These are phyloP conservation scores for Cosmopolites sordidus DNA, from an alignment of 2,888 invertebrate genomes.

Conservation along the genomic window DNA sequence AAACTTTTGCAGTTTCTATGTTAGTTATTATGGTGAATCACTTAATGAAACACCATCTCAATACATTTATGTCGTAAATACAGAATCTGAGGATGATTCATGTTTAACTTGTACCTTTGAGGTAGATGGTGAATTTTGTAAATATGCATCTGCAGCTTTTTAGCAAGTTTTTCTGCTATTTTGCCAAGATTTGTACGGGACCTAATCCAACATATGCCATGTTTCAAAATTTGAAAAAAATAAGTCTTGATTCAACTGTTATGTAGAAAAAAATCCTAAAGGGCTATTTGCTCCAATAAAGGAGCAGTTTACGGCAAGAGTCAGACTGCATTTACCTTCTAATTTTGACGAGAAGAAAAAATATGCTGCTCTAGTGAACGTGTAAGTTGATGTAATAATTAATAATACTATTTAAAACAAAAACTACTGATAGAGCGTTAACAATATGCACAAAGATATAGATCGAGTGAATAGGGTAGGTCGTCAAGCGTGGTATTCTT, in stretches of 20 bases:
- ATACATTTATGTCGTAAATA: conserved; percentile 57
- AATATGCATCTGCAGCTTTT: conserved; percentile 57
- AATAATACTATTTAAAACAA: no score
- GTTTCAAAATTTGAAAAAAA: conserved; percentile 47
- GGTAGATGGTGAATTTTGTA: conserved; percentile 55
- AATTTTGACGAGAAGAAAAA: conserved; percentile 55
- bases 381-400: no score
- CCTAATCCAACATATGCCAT: conserved; percentile 58
- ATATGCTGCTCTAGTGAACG: conserved; percentile 71
- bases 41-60: conserved; percentile 61
- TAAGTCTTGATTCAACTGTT: conserved; percentile 33
- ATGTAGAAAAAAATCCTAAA: conserved; percentile 49
- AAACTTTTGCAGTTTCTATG: no score
- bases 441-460: no score
- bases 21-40: conserved; percentile 70
- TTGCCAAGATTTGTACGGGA: conserved; percentile 64
- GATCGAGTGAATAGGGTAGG: no score
- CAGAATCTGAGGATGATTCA: conserved; percentile 33
- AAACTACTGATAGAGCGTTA: no score
- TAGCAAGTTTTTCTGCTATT: conserved; percentile 60
- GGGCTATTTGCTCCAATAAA: conserved; percentile 54
- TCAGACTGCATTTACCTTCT: conserved; percentile 64
- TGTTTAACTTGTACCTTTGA: conserved; percentile 68
- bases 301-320: conserved; percentile 55
- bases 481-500: no score